These are phyloP conservation scores for Anniella stebbinsi DNA, from an alignment of 2,797 vertebrate species.

Conservation along the genomic window DNA sequence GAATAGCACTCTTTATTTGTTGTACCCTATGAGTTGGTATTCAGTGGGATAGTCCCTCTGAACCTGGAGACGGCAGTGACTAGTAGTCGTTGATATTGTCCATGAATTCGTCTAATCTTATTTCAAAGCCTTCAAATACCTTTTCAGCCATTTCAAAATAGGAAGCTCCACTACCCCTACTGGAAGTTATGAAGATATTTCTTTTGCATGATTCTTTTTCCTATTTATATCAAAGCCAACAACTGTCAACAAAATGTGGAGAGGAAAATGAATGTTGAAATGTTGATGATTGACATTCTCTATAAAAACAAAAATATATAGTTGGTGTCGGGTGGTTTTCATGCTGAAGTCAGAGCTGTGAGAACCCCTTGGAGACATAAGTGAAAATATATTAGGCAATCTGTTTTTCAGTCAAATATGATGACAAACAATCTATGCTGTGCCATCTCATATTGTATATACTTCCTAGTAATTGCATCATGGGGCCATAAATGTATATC, in stretches of 20 bases:
- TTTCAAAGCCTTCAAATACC: background rate
- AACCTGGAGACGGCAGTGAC: too few species aligned
- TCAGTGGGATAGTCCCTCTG: too few species aligned
- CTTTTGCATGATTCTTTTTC: slow-evolving; percentile 62
- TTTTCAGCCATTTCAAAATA: background rate
- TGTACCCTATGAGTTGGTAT: too few species aligned
- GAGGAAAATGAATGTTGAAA: slow-evolving; percentile 40
- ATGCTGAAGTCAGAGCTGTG: background rate
- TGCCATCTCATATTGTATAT: slow-evolving; percentile 7
- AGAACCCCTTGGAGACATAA: slow-evolving; percentile 12
- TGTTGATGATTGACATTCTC: slow-evolving; percentile 38
- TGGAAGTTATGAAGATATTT: slow-evolving; percentile 19
- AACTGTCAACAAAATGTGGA: slow-evolving; percentile 22
- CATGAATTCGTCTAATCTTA: background rate
- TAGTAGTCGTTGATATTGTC: background rate
- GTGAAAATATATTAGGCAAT: slow-evolving; percentile 25
- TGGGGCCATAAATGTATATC: slow-evolving; percentile 15
- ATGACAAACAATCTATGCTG: slow-evolving; percentile 8
- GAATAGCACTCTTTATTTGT: background rate
- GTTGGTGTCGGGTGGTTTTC: slow-evolving; percentile 13
- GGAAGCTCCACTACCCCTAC: background rate
- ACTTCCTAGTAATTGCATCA: slow-evolving; percentile 28
- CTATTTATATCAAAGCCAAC: slow-evolving; percentile 37
- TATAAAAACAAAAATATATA: slow-evolving; percentile 16
- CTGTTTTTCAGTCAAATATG: slow-evolving; percentile 29